These are phyloP conservation scores for Colossoma macropomum DNA, from an alignment of 2,113 vertebrate genomes.

Conservation along the genomic window DNA sequence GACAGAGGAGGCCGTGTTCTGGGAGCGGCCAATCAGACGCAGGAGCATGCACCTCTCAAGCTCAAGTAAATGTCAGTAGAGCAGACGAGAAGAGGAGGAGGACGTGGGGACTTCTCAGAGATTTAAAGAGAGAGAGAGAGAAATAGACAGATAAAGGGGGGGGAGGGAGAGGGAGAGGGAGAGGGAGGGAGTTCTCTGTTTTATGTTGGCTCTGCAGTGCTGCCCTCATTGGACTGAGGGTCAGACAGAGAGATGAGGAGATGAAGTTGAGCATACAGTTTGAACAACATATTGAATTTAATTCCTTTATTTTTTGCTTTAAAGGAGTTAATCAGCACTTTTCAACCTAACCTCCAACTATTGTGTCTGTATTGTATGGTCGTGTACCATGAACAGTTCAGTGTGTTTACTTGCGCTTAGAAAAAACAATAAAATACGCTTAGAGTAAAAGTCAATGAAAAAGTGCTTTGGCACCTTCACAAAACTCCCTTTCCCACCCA, in stretches of 20 bases:
- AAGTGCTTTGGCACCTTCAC: no score
- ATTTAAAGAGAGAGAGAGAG: conserved; percentile 64
- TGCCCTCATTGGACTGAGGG: background rate
- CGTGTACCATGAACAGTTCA: no score
- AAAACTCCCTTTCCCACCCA: no score
- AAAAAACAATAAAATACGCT: no score
- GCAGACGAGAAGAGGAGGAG: conserved; percentile 30
- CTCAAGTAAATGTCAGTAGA: conserved; percentile 29
- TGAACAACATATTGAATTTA: background rate
- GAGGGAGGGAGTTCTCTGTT: conserved; percentile 10
- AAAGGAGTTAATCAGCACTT: no score
- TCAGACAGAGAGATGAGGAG: background rate
- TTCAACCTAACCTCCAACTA: background rate
- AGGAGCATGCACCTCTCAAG: background rate
- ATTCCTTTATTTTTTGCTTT: background rate
- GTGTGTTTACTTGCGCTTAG: no score
- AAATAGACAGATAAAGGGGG: conserved; percentile 64
- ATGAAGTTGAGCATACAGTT: background rate
- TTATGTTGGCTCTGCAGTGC: no score
- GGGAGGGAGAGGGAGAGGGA: conserved; percentile 60
- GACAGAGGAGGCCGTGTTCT: conserved; percentile 37
- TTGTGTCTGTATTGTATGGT: no score
- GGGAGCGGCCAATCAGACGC: background rate
- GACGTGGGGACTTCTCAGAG: conserved; percentile 11
- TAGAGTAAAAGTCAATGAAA: no score